Evolutionary conservation across 1,140 invertebrate genomes (phyloP), one percentile per base, ranked within the genome.

Genomic region (Aculops lycopersici): DNA sequence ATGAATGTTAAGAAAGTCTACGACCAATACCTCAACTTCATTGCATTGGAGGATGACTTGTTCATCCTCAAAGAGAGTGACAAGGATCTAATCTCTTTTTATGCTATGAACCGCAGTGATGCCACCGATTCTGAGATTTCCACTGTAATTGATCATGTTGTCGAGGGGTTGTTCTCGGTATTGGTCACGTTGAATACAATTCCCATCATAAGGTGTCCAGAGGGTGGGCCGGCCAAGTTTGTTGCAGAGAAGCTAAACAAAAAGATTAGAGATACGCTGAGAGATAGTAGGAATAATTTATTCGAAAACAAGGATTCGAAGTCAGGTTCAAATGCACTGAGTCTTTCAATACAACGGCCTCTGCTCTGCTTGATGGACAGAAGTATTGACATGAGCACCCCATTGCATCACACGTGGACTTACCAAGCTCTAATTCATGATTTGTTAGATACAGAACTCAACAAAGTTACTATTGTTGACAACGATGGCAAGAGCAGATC

Each of bases 1-100:
- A 66, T 73, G 21, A 74, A 74, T 55, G 79, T 98, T 40, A 74
- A 83, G 40, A 94, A 92, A 61, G 75, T 92, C 24, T 88, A 70
- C 58, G 84, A 92, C 59, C 90, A 97, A 57, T 95, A 95, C 67
- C 63, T 94, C 21, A 94, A 95, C 62, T 98, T 97, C 54, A 94
- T 98, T 50, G 78, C 77, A 20, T 60, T 98, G 41, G 92, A 98
- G 65, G 84, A 97, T 59, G 84, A 97, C 55, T 67, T 98, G 57
- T 98, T 95, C 59, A 70, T 83, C 44, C 61, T 97, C 41, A 71
- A 74, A 53, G 76, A 90, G 58, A 79, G 86, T 57, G 76, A 80
- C 51, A 75, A 74, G 50, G 78, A 88, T 48, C 55, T 67, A 21
- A 64, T 92, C 45, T 88, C 81, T 5, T 95, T 90, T 62, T 90